Evolutionary conservation across 2,113 vertebrate species (phyloP), one percentile per base, ranked within the genome.

Genomic region (Gallinago undulata): DNA sequence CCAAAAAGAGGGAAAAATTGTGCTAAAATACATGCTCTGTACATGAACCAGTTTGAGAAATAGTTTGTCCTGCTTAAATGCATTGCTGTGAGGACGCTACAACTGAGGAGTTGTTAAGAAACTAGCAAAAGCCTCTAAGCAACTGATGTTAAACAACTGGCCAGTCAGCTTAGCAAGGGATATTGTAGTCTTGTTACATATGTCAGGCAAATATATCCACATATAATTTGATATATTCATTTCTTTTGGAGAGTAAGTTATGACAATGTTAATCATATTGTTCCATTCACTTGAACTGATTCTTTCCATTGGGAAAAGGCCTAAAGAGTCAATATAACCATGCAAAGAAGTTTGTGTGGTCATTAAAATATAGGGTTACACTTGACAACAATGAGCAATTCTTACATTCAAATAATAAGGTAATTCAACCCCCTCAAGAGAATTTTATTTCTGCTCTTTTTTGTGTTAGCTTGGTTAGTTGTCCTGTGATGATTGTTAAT

Each of bases 401-500:
- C 63, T 94, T 90, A 31, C 43, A 48, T 89, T 82, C 51, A 84
- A 81, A 79, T 84, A 90, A 31, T 30, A 63, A 51, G 35, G 79
- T 66, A 64, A 68, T 81, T 86, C 73, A 92, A 24, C 6, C 23
- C 60, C 27, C 77, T 93, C 62, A 23, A 69, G 90, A 77, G 67
- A 80, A 55, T 83, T 85, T 68, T 67, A 43, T 88, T 95, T 66
- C 72, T 70, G 48, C 8, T 17, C 11, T 92, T 92, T 77, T 88
- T 86, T 77, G 30, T 69, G n/a, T 67, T 81, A 43, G 72, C 63
- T 79, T 88, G 79, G 84, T 70, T 76, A 69, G 22, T 76, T 6
- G 53, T 93, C 83, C 72, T 92, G 73, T 81, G 80, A 53, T 81
- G 80, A 53, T 64, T 84, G 69, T 90, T 94, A 94, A 94, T 82